Conservation (phyloP, 2,888 invertebrate genomes). For the Hyles lineata region DNA sequence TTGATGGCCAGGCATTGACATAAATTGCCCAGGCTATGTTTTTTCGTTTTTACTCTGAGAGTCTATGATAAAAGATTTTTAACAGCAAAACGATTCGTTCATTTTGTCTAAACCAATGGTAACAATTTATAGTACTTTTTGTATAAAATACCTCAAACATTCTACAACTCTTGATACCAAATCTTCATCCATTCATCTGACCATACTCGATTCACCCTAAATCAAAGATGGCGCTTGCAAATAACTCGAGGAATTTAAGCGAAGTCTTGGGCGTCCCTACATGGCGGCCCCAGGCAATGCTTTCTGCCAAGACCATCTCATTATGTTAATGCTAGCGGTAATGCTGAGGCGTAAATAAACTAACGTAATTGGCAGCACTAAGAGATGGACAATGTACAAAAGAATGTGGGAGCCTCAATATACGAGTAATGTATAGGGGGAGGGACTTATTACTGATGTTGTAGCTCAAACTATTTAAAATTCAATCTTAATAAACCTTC, state of each 20-base stretch:
- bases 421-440: too few relatives aligned
- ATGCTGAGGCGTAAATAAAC: slow-evolving; percentile 4
- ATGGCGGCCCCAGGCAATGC: slow-evolving; percentile 6
- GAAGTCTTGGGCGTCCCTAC: slow-evolving; percentile 21
- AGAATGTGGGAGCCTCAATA: not conserved
- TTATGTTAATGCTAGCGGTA: slow-evolving; percentile 28
- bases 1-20: too few relatives aligned
- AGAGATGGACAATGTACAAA: not conserved
- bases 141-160: not conserved
- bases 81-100: too few relatives aligned
- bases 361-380: not conserved
- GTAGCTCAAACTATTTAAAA: too few relatives aligned
- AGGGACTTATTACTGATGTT: too few relatives aligned
- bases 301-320: slow-evolving; percentile 18
- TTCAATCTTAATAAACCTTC: too few relatives aligned
- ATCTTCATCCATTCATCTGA: not conserved
- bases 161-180: not conserved
- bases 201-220: not conserved
- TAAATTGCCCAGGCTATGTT: too few relatives aligned
- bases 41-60: too few relatives aligned
- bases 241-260: slow-evolving; percentile 22
- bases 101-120: too few relatives aligned
- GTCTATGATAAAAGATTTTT: too few relatives aligned
- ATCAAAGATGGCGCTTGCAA: slow-evolving; percentile 13
- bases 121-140: not conserved